A percentile compares a stretch with the other conserved stretches of the same genome.
Conservation (phyloP, 2,797 vertebrate species). For the Neopelma chrysocephalum region DNA sequence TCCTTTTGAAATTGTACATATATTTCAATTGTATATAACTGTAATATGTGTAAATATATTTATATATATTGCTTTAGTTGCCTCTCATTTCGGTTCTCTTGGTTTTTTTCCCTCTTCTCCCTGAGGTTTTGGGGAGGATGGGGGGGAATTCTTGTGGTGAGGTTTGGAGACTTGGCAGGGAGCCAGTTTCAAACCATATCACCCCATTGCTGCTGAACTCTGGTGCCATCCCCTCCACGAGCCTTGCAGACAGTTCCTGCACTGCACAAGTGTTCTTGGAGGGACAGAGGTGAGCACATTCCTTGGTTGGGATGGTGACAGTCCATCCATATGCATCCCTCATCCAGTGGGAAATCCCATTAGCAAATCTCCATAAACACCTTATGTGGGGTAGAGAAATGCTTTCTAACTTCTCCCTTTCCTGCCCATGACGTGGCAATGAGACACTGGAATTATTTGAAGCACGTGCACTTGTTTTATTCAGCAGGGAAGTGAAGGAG, state of each 20-base stretch:
- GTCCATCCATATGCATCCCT: not conserved
- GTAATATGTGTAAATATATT: too few relatives aligned
- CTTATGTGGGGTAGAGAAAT: not conserved
- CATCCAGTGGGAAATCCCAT: too few relatives aligned
- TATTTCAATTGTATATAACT: too few relatives aligned
- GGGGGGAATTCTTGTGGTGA: too few relatives aligned
- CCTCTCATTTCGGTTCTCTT: too few relatives aligned
- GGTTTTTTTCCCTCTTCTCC: too few relatives aligned
- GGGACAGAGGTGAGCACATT: not conserved
- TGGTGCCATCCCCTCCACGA: not conserved
- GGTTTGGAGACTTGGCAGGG: too few relatives aligned
- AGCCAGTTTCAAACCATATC: too few relatives aligned
- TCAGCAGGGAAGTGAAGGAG: not conserved
- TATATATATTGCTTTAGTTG: too few relatives aligned
- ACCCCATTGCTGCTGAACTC: not conserved
- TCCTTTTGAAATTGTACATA: too few relatives aligned
- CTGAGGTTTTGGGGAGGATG: too few relatives aligned
- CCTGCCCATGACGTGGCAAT: fast-evolving
- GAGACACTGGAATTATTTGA: not conserved
- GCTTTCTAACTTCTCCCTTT: not conserved
- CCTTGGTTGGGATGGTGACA: too few relatives aligned
- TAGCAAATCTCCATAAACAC: not conserved
- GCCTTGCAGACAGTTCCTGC: not conserved
- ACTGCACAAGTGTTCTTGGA: not conserved
- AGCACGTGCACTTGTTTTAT: not conserved